Conservation (phyloP, 2,888 invertebrate genomes). For the Disparrhopalites patrizii region DNA sequence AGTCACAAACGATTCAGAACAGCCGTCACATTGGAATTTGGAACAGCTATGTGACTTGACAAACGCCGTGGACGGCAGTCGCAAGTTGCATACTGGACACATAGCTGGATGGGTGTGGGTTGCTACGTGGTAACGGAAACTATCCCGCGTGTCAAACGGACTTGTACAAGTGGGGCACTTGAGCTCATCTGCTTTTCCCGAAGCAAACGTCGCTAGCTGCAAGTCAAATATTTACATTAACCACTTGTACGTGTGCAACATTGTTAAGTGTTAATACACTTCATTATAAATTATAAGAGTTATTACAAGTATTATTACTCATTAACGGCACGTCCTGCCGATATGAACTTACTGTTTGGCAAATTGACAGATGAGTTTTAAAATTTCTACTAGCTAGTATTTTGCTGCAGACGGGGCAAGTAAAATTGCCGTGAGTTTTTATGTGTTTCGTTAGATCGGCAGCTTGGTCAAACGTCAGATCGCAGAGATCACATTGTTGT, state of each 20-base stretch:
- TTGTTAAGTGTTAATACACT: too few relatives aligned
- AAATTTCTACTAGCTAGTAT: slow-evolving; percentile 9
- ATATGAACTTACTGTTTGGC: slow-evolving; percentile 28
- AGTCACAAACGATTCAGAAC: slow-evolving; percentile 15
- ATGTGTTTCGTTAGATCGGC: slow-evolving; percentile 33
- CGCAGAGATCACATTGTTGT: slow-evolving; percentile 50
- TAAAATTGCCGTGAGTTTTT: slow-evolving; percentile 9
- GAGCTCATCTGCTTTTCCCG: slow-evolving; percentile 1
- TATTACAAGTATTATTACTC: too few relatives aligned
- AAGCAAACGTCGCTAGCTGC: slow-evolving; percentile 2
- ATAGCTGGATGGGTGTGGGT: slow-evolving; percentile 51
- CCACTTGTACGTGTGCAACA: too few relatives aligned
- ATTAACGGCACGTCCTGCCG: neutral
- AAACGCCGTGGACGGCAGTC: slow-evolving; percentile 36
- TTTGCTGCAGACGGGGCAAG: slow-evolving; percentile 28
- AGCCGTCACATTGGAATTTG: slow-evolving; percentile 33
- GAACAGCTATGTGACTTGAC: slow-evolving; percentile 21
- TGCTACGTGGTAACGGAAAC: slow-evolving; percentile 51
- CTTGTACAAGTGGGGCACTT: slow-evolving; percentile 41
- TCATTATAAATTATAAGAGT: too few relatives aligned
- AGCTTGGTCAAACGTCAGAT: slow-evolving; percentile 28
- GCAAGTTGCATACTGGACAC: slow-evolving; percentile 46
- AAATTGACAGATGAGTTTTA: slow-evolving; percentile 29
- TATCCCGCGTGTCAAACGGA: slow-evolving; percentile 49
- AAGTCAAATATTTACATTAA: too few relatives aligned